phyloP scores from a whole-genome alignment of 2,113 vertebrate genomes.

The Stomatorhinus ivindoensis region DNA sequence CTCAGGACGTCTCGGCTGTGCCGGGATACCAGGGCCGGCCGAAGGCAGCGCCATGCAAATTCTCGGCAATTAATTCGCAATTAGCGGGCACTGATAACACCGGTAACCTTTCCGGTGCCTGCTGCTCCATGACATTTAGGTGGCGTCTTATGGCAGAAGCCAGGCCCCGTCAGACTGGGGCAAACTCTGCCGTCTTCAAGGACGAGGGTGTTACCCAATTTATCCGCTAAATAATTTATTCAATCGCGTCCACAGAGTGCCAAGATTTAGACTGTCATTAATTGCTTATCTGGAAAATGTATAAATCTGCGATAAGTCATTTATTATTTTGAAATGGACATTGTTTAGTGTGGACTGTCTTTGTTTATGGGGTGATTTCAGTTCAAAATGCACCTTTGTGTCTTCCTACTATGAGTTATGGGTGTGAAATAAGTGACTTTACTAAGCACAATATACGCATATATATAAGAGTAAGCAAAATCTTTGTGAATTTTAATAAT shows the following conservation, averaged over 20 bases:
- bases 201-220: background rate
- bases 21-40: conserved; percentile 3
- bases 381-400: background rate
- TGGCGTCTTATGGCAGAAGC: conserved; percentile 2
- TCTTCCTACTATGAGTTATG: background rate
- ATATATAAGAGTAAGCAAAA: background rate
- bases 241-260: background rate
- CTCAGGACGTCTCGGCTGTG: conserved; percentile 10
- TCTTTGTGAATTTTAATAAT: background rate
- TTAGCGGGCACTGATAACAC: conserved; percentile 29
- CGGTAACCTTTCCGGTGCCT: conserved; percentile 24
- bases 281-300: conserved; percentile 12
- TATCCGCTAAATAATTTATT: conserved; percentile 14
- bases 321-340: background rate
- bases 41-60: conserved; percentile 21
- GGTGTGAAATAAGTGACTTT: background rate
- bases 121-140: conserved; percentile 28
- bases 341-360: background rate
- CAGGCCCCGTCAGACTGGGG: conserved; percentile 1
- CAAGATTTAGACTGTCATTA: background rate
- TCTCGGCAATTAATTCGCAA: conserved; percentile 28
- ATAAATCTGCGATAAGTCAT: background rate
- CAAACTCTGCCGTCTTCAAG: background rate
- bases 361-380: background rate
- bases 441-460: background rate